These are phyloP conservation scores for Actinemys pallida DNA, from an alignment of 2,113 vertebrate genomes.

Conservation along the genomic window DNA sequence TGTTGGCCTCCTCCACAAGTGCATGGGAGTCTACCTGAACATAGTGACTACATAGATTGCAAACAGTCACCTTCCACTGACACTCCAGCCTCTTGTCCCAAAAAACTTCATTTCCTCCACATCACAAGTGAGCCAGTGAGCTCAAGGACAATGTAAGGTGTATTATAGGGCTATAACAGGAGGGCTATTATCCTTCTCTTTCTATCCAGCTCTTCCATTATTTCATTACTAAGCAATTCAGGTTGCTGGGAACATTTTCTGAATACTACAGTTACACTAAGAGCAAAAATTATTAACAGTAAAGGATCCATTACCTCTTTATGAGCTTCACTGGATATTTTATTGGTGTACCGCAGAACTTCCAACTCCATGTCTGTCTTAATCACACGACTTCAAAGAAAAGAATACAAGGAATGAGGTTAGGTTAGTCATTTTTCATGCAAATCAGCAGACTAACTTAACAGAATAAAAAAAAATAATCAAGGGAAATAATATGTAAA, in stretches of 20 bases:
- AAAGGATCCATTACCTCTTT: slow-evolving; percentile 87
- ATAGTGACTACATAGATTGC: rapidly evolving
- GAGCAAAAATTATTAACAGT: slow-evolving; percentile 69
- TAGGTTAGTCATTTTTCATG: slow-evolving; percentile 31
- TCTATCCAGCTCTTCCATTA: slow-evolving; percentile 61
- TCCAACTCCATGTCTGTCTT: slow-evolving; percentile 99
- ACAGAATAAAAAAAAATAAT: not conserved
- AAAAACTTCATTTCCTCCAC: slow-evolving; percentile 25
- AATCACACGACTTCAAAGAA: slow-evolving; percentile 86
- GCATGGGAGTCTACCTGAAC: not conserved
- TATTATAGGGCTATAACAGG: slow-evolving; percentile 50
- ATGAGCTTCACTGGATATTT: slow-evolving; percentile 96
- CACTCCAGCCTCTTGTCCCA: not conserved
- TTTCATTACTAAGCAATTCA: slow-evolving; percentile 67
- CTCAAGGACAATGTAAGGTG: slow-evolving; percentile 65
- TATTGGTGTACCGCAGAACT: slow-evolving; percentile 95
- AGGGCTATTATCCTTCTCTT: slow-evolving; percentile 65
- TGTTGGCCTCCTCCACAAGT: not conserved
- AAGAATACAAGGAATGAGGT: slow-evolving; percentile 30
- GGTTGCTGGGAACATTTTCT: slow-evolving; percentile 58
- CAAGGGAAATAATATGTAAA: slow-evolving; percentile 22
- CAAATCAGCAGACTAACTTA: slow-evolving; percentile 17
- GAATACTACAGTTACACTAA: slow-evolving; percentile 37
- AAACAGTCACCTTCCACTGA: slow-evolving; percentile 27
- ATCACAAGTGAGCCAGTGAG: slow-evolving; percentile 22